These are phyloP conservation scores for Heteromurus nitidus DNA, from an alignment of 2,888 invertebrate species.

Conservation along the genomic window DNA sequence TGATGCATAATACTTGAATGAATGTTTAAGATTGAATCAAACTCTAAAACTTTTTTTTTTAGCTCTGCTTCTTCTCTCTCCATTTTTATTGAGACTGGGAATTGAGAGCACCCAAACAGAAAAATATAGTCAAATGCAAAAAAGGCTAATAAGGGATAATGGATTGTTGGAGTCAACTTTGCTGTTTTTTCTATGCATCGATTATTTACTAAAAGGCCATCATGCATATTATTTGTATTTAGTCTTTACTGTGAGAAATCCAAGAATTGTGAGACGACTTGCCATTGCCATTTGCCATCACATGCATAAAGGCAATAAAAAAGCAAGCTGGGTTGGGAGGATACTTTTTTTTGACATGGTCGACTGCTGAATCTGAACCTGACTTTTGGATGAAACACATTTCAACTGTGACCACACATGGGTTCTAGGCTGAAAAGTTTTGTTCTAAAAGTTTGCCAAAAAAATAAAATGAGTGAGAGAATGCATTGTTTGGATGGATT, in stretches of 20 bases:
- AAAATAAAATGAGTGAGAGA: no score
- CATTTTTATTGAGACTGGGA: neutral
- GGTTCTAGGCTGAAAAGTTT: neutral
- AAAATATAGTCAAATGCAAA: no score
- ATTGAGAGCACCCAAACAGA: no score
- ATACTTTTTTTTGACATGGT: slow-evolving; percentile 24
- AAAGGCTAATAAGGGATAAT: neutral
- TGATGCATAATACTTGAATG: neutral
- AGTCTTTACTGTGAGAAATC: neutral
- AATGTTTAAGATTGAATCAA: neutral
- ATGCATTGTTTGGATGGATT: no score
- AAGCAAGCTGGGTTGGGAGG: no score
- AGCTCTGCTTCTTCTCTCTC: slow-evolving; percentile 6
- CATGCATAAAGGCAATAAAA: slow-evolving; percentile 23
- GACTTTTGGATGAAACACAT: neutral
- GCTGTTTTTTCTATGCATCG: slow-evolving; percentile 13
- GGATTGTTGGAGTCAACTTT: neutral
- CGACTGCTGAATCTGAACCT: slow-evolving; percentile 41
- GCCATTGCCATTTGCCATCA: no score
- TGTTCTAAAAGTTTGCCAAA: neutral
- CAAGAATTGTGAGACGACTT: neutral
- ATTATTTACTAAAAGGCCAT: neutral
- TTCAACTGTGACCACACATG: neutral
- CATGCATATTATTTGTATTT: neutral
- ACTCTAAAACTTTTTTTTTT: no score